Conservation (phyloP, 2,113 vertebrate species). For the Macrotus californicus region DNA sequence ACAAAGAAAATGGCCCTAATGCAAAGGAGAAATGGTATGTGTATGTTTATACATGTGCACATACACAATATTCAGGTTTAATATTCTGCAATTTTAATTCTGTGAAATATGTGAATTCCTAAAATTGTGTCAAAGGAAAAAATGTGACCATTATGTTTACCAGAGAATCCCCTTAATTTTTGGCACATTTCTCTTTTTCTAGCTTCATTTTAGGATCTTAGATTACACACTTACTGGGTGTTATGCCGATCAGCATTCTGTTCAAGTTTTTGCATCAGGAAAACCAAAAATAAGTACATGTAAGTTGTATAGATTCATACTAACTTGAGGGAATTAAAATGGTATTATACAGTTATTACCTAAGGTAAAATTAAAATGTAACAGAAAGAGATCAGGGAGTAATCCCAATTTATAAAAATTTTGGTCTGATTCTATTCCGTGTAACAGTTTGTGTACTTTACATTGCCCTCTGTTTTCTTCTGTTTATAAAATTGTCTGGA, state of each 20-base stretch:
- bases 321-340: constrained; percentile 17
- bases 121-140: neutral
- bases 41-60: neutral
- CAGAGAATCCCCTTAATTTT: constrained; percentile 12
- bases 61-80: neutral
- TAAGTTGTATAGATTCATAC: constrained; percentile 77
- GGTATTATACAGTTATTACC: neutral
- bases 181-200: constrained; percentile 55
- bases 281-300: constrained; percentile 89
- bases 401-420: constrained; percentile 19
- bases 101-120: neutral
- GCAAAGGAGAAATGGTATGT: neutral
- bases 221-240: constrained; percentile 93
- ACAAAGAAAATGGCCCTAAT: neutral
- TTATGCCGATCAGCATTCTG: constrained; percentile 91
- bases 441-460: neutral
- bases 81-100: neutral
- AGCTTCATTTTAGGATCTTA: constrained; percentile 93
- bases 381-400: neutral
- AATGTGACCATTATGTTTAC: neutral
- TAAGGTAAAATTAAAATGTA: constrained; percentile 15
- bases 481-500: neutral
- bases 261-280: constrained; percentile 90
- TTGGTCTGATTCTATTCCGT: neutral
- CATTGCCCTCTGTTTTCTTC: neutral